A percentile compares a stretch with the other conserved stretches of the same genome.
These are phyloP conservation scores for Rhegmatorhina hoffmannsi DNA, from an alignment of 2,113 vertebrate species.

Conservation along the genomic window DNA sequence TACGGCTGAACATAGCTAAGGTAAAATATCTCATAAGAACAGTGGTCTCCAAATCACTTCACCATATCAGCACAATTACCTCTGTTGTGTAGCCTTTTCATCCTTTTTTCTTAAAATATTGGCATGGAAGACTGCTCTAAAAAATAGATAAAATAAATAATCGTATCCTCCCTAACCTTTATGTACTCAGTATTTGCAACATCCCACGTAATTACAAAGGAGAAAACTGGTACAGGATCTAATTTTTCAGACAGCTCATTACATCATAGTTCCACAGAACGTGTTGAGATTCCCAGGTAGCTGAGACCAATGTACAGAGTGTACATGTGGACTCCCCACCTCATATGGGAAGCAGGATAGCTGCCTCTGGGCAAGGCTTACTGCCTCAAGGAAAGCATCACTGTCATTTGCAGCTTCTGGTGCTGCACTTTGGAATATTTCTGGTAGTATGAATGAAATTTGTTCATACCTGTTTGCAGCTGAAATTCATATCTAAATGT, in stretches of 20 bases:
- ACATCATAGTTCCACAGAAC: neutral
- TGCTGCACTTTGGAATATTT: neutral
- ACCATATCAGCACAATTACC: neutral
- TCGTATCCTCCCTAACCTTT: neutral
- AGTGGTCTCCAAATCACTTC: neutral
- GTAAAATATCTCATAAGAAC: neutral
- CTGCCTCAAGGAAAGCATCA: neutral
- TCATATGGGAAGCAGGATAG: neutral
- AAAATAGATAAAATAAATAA: neutral
- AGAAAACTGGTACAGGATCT: neutral
- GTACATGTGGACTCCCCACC: neutral
- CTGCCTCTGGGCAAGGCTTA: neutral
- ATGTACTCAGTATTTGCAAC: neutral
- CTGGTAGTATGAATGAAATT: neutral
- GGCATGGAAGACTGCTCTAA: neutral
- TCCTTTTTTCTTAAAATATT: neutral
- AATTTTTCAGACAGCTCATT: neutral
- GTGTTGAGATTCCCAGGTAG: neutral
- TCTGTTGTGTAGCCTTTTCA: neutral
- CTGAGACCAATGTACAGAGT: neutral
- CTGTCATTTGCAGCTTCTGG: neutral
- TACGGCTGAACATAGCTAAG: neutral
- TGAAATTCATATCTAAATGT: conserved; percentile 29
- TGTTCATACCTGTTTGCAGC: neutral
- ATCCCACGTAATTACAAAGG: neutral